Conservation (phyloP, 2,113 vertebrate genomes). For the Poecile atricapillus region DNA sequence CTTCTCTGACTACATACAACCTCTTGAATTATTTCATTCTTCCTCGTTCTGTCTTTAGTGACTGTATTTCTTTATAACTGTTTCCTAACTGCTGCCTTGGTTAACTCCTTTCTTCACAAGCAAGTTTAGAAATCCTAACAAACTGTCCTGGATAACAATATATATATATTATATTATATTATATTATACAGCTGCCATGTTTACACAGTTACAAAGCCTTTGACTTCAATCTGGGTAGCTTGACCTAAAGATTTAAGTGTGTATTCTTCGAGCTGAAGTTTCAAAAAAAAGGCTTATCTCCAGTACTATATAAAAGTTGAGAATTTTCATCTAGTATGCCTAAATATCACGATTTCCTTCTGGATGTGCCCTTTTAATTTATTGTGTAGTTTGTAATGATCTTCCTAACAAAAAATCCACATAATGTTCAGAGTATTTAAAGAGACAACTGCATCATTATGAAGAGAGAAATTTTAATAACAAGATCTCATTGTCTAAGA, state of each 20-base stretch:
- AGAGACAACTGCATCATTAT: not conserved
- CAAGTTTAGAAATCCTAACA: not conserved
- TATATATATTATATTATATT: no score
- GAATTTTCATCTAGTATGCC: not conserved
- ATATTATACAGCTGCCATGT: not conserved
- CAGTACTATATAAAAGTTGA: not conserved
- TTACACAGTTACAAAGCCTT: not conserved
- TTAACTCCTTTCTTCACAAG: not conserved
- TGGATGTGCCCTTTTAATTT: not conserved
- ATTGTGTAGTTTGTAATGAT: not conserved
- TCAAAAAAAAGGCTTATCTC: accelerated
- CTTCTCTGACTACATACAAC: not conserved
- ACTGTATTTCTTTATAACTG: not conserved
- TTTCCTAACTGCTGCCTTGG: not conserved
- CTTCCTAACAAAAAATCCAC: not conserved
- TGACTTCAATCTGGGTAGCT: not conserved
- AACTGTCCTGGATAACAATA: not conserved
- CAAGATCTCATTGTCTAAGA: not conserved
- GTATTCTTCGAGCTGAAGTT: not conserved
- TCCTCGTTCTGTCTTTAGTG: not conserved
- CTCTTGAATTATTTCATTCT: not conserved
- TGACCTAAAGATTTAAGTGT: not conserved
- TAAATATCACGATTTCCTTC: not conserved
- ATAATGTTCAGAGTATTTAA: not conserved
- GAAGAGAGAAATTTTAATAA: not conserved